A percentile compares a stretch with the other conserved stretches of the same genome.
Conservation (phyloP, 2,888 invertebrate species). For the Ametastegia equiseti region DNA sequence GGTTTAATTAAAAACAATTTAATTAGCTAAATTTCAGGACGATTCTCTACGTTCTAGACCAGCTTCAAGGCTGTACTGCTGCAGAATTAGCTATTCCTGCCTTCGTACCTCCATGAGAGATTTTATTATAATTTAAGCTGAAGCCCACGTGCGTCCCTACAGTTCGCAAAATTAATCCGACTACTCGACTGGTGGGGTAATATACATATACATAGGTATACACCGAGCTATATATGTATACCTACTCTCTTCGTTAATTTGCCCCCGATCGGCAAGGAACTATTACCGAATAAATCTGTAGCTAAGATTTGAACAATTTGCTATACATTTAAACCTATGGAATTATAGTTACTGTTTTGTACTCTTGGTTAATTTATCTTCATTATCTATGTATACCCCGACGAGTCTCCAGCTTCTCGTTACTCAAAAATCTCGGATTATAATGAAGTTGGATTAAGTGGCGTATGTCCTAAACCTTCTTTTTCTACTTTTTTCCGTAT, state of each 20-base stretch:
- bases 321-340: not conserved
- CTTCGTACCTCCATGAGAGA: slow-evolving; percentile 3
- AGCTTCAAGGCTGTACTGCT: not conserved
- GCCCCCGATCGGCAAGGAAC: not conserved
- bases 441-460: not conserved
- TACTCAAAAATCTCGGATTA: not conserved
- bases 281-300: not conserved
- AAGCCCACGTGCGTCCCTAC: slow-evolving; percentile 11
- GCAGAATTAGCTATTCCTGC: slow-evolving; percentile 5
- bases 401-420: not conserved
- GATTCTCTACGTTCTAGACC: slow-evolving; percentile 18
- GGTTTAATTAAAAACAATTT: slow-evolving; percentile 56
- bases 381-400: not conserved
- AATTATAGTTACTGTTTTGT: not conserved
- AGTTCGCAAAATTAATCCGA: slow-evolving; percentile 16
- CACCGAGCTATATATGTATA: not conserved
- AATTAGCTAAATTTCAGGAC: slow-evolving; percentile 55
- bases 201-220: no score
- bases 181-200: no score
- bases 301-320: not conserved
- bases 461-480: no score
- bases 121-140: slow-evolving; percentile 37
- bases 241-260: not conserved
- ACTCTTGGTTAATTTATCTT: not conserved
- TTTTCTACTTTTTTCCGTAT: not conserved